These are phyloP conservation scores for Mesodorylaimus sp. DNA, from an alignment of 2,888 invertebrate species.

Conservation along the genomic window DNA sequence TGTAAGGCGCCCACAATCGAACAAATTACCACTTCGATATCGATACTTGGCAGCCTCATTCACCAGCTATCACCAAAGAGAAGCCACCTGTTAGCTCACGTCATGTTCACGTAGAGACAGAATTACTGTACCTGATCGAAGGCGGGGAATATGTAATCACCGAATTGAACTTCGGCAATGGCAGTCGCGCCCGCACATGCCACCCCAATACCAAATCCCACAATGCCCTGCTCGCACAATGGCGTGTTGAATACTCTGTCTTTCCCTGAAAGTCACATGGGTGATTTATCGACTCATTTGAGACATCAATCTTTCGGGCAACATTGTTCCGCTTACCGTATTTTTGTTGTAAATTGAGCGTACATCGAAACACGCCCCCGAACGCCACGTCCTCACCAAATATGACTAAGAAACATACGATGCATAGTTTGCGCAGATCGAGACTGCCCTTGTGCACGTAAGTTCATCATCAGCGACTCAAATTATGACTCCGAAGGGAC, in stretches of 20 bases:
- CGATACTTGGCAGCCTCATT: slow-evolving; percentile 77
- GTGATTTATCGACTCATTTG: not conserved
- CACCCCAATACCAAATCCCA: slow-evolving; percentile 77
- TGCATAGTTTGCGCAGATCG: no score
- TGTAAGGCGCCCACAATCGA: slow-evolving; percentile 73
- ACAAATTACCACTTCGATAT: slow-evolving; percentile 74
- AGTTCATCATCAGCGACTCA: no score
- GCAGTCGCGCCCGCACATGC: slow-evolving; percentile 78
- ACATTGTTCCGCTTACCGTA: slow-evolving; percentile 45
- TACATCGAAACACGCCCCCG: slow-evolving; percentile 92
- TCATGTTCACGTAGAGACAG: no score
- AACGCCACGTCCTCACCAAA: slow-evolving; percentile 98
- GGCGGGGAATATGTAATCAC: slow-evolving; percentile 95
- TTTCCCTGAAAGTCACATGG: slow-evolving; percentile 34
- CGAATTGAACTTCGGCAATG: slow-evolving; percentile 96
- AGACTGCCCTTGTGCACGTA: no score
- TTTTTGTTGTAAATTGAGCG: slow-evolving; percentile 72
- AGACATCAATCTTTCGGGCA: not conserved
- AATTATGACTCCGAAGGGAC: no score
- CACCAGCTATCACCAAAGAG: no score
- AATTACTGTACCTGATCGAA: slow-evolving; percentile 87
- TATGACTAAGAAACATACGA: slow-evolving; percentile 44
- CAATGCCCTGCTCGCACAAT: slow-evolving; percentile 85
- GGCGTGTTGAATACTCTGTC: slow-evolving; percentile 93
- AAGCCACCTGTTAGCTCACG: no score